Evolutionary conservation across 2,113 vertebrate genomes (phyloP).

Genomic region (Myrmophylax atrothorax): DNA sequence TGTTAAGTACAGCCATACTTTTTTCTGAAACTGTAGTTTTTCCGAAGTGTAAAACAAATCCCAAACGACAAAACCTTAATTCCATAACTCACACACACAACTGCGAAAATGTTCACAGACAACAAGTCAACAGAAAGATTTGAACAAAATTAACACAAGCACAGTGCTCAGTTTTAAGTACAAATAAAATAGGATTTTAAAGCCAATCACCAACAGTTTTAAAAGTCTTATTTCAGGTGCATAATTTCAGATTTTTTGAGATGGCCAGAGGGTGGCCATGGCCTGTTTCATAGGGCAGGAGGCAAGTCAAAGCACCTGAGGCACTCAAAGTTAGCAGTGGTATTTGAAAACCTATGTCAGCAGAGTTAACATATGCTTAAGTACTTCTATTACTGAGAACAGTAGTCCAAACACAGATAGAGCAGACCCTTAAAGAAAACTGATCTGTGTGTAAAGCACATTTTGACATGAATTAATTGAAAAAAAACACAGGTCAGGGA

Average conservation of each 20-base stretch:
- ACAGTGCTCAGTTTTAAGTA: not conserved
- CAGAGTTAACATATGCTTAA: not conserved
- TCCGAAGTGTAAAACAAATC: not conserved
- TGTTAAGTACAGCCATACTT: not conserved
- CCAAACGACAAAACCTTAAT: not conserved
- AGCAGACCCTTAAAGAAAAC: not conserved
- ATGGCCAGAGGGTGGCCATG: not conserved
- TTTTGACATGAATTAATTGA: not conserved
- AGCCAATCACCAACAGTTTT: not conserved
- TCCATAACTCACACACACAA: not conserved
- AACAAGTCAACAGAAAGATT: not conserved
- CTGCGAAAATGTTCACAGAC: not conserved
- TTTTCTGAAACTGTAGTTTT: not conserved
- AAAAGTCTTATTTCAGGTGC: not conserved
- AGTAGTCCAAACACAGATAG: not conserved
- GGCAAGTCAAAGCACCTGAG: not conserved
- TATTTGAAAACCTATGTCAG: not conserved
- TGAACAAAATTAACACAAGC: not conserved
- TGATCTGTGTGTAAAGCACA: not conserved
- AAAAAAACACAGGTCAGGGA: not conserved
- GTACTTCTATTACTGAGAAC: not conserved
- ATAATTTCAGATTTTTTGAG: not conserved
- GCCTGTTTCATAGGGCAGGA: not conserved
- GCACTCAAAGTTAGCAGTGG: not conserved
- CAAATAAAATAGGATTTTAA: not conserved